Evolutionary conservation across 2,113 vertebrate genomes (phyloP).

Genomic region (Numida meleagris): DNA sequence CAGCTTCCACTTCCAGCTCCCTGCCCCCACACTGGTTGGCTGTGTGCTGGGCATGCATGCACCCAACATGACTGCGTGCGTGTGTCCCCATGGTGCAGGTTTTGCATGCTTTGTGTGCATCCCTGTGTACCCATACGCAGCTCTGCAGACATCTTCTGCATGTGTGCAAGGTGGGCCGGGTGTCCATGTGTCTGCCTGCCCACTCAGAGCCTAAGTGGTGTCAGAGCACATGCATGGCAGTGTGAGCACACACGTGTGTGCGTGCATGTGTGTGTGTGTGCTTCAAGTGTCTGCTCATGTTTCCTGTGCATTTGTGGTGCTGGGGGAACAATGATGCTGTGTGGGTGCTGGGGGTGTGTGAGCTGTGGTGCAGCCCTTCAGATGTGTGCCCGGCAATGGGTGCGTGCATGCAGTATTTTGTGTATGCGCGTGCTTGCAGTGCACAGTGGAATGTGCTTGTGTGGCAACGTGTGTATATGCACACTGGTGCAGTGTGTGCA

Average conservation of each 20-base stretch:
- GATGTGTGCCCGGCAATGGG: neutral
- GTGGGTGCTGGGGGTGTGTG: neutral
- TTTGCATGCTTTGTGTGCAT: rapidly evolving
- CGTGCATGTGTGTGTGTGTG: too few relatives aligned
- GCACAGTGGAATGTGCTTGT: too few relatives aligned
- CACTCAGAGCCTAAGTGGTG: neutral
- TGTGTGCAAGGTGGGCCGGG: neutral
- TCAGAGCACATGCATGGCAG: rapidly evolving
- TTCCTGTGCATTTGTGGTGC: neutral
- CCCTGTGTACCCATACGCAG: neutral
- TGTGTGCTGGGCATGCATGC: too few relatives aligned
- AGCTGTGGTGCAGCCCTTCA: neutral
- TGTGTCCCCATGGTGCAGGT: rapidly evolving
- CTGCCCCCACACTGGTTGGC: rapidly evolving
- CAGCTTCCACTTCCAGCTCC: neutral
- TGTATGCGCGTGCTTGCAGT: neutral
- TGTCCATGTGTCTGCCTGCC: too few relatives aligned
- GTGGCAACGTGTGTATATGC: too few relatives aligned
- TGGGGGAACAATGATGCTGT: rapidly evolving
- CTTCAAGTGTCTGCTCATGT: neutral
- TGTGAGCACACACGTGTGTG: neutral
- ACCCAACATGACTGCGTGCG: rapidly evolving
- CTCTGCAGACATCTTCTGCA: rapidly evolving
- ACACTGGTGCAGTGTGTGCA: too few relatives aligned
- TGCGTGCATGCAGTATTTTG: neutral